phyloP scores from a whole-genome alignment of 30 jellyfish, hydroid and myxozoan species.

The Catostylus mosaicus region DNA sequence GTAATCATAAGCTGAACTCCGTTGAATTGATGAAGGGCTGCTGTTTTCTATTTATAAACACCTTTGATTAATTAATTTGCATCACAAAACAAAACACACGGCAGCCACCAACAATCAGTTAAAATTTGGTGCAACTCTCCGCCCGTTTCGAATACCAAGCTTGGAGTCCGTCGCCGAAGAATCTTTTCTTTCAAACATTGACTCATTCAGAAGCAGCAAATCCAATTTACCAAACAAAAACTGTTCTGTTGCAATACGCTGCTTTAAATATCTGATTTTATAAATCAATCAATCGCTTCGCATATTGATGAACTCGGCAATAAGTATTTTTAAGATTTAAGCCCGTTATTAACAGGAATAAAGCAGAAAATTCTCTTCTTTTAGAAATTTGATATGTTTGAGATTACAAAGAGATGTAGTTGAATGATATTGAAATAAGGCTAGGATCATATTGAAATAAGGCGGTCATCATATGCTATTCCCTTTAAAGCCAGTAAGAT shows the following conservation, averaged over 20 bases:
- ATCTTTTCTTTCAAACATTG: background rate
- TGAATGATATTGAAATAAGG: background rate
- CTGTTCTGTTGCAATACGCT: too few relatives aligned
- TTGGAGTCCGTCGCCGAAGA: too few relatives aligned
- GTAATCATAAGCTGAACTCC: background rate
- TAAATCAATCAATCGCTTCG: too few relatives aligned
- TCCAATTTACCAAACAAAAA: too few relatives aligned
- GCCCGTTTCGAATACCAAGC: too few relatives aligned
- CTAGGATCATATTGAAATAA: background rate
- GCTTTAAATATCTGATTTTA: too few relatives aligned
- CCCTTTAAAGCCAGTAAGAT: constrained; percentile 5
- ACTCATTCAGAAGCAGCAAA: background rate
- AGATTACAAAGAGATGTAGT: background rate
- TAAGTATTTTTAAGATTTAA: too few relatives aligned
- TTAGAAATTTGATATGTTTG: background rate
- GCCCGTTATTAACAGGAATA: background rate
- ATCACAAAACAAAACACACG: background rate
- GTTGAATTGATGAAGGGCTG: background rate
- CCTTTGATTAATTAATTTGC: background rate
- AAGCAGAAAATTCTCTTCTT: background rate
- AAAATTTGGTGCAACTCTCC: background rate
- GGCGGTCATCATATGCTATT: background rate
- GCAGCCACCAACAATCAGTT: background rate
- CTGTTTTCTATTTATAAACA: background rate
- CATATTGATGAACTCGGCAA: background rate